phyloP scores from a whole-genome alignment of 1,140 invertebrate species.

The Drosophila grimshawi region DNA sequence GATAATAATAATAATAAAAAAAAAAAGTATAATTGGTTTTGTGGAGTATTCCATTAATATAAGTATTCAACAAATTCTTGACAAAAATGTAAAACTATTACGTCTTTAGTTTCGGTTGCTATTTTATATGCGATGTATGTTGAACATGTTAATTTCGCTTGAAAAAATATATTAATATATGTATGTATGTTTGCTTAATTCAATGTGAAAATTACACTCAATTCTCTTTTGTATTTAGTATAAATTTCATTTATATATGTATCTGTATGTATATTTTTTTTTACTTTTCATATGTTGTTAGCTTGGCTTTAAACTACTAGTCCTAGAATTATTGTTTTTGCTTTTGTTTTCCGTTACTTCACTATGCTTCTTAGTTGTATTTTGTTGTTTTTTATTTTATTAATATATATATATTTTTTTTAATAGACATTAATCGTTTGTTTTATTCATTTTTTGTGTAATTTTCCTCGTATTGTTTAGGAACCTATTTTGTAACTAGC shows the following conservation, averaged over 20 bases:
- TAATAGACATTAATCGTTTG: too few relatives aligned
- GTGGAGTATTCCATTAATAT: slow-evolving; percentile 65
- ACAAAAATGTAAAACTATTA: slow-evolving; percentile 51
- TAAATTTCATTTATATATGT: slow-evolving; percentile 73
- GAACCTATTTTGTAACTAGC: slow-evolving; percentile 82
- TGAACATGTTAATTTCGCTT: slow-evolving; percentile 74
- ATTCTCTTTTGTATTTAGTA: slow-evolving; percentile 40
- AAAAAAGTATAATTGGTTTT: slow-evolving; percentile 22
- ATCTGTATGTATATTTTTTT: slow-evolving; percentile 45
- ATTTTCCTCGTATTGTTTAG: slow-evolving; percentile 55
- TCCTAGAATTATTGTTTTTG: slow-evolving; percentile 69
- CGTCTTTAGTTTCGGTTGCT: slow-evolving; percentile 63
- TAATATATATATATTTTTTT: slow-evolving; percentile 28
- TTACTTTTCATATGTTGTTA: slow-evolving; percentile 63
- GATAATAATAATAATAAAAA: slow-evolving; percentile 25
- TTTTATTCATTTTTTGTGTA: slow-evolving; percentile 12
- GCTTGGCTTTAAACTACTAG: slow-evolving; percentile 76
- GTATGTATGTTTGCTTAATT: slow-evolving; percentile 28
- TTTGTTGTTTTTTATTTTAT: slow-evolving; percentile 30
- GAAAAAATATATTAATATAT: slow-evolving; percentile 66
- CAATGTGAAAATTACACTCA: slow-evolving; percentile 46
- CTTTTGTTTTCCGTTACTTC: slow-evolving; percentile 48
- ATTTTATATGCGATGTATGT: slow-evolving; percentile 61
- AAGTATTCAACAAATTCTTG: slow-evolving; percentile 45
- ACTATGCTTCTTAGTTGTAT: slow-evolving; percentile 50